These are phyloP conservation scores for Enteromius afrohamiltoni DNA, from an alignment of 2,797 vertebrate species.

Conservation along the genomic window DNA sequence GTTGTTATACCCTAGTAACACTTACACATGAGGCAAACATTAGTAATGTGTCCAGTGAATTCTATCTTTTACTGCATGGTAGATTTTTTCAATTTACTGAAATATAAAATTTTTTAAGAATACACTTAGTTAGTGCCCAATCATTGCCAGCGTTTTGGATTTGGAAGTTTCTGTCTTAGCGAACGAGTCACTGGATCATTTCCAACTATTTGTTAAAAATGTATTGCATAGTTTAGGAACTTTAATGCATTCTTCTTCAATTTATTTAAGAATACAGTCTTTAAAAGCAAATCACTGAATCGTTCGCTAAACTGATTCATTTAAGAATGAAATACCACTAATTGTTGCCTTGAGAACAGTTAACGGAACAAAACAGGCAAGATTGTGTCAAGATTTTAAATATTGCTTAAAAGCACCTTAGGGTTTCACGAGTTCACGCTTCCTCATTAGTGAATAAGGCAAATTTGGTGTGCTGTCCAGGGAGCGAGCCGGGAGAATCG, in stretches of 20 bases:
- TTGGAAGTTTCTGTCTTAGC: neutral
- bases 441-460: no score
- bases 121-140: no score
- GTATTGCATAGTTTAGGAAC: neutral
- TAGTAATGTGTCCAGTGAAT: neutral
- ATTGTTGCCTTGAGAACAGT: neutral
- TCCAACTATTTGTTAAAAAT: neutral
- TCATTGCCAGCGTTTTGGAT: no score
- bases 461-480: no score
- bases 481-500: no score
- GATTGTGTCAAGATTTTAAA: neutral
- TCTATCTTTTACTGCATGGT: no score
- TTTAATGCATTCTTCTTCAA: neutral
- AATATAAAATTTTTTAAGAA: neutral
- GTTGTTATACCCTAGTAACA: slow-evolving; percentile 11
- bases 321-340: neutral
- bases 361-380: neutral
- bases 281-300: neutral
- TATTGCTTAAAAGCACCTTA: neutral
- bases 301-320: neutral
- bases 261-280: neutral
- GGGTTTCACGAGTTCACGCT: no score
- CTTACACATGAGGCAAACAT: slow-evolving; percentile 18
- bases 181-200: neutral
- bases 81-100: neutral